Evolutionary conservation across 2,113 vertebrate species (phyloP).

Genomic region (Laterallus jamaicensis): DNA sequence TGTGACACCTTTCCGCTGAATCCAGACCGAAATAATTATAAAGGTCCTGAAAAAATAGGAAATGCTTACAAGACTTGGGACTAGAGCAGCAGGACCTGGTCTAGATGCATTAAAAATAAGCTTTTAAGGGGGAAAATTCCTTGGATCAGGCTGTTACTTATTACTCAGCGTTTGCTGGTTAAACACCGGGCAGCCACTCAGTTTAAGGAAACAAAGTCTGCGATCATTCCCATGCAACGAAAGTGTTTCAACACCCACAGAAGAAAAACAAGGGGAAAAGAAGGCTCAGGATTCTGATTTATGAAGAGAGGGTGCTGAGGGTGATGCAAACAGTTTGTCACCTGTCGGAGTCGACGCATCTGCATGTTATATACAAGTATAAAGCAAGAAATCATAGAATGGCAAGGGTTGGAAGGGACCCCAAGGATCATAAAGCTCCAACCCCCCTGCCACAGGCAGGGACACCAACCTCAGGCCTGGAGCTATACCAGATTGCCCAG

Average conservation of each 20-base stretch:
- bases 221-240: background rate
- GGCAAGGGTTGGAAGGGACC: no score
- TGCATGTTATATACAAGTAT: background rate
- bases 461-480: no score
- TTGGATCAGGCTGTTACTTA: background rate
- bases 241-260: background rate
- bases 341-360: background rate
- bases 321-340: background rate
- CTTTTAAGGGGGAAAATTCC: background rate
- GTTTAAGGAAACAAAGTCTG: background rate
- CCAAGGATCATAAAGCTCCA: no score
- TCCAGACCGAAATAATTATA: background rate
- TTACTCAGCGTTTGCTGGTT: background rate
- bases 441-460: no score
- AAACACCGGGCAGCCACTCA: background rate
- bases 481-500: no score
- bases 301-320: background rate
- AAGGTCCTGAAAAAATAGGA: background rate
- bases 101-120: background rate
- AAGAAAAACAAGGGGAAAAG: background rate
- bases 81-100: background rate
- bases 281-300: background rate
- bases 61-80: background rate
- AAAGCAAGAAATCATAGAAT: background rate
- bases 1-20: background rate